Conservation (phyloP, 2,797 vertebrate genomes). For the Rhinoraja longicauda region DNA sequence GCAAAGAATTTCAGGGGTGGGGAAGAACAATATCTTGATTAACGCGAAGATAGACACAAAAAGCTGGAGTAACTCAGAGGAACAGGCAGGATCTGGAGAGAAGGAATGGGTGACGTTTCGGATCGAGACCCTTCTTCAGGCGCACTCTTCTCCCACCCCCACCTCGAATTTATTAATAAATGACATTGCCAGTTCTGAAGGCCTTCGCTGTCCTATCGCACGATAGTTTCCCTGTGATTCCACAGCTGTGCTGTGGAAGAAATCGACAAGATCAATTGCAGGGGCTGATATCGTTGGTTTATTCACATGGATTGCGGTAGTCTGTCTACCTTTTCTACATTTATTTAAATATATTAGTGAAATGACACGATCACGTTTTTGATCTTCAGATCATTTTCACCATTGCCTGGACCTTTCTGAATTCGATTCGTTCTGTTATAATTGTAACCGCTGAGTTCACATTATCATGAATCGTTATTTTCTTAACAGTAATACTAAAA, state of each 20-base stretch:
- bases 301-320: not conserved
- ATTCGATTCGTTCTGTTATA: not conserved
- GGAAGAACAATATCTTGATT: not conserved
- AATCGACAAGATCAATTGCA: conserved; percentile 10
- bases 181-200: not conserved
- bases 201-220: not conserved
- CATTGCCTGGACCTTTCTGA: no score
- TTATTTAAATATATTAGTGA: conserved; percentile 30
- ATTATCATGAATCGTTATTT: not conserved
- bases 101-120: no score
- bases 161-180: not conserved
- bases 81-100: no score
- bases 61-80: no score
- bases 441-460: not conserved
- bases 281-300: not conserved
- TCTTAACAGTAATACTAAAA: not conserved
- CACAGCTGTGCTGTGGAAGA: no score
- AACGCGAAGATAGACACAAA: no score
- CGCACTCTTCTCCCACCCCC: not conserved
- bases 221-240: not conserved
- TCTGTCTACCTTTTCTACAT: conserved; percentile 6
- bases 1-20: not conserved
- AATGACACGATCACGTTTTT: not conserved
- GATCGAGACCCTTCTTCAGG: no score
- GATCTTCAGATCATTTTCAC: not conserved